Evolutionary conservation across 23 tunicate species (phyloP), one percentile per base, ranked within the genome.

Genomic region (Trididemnum miniatum): DNA sequence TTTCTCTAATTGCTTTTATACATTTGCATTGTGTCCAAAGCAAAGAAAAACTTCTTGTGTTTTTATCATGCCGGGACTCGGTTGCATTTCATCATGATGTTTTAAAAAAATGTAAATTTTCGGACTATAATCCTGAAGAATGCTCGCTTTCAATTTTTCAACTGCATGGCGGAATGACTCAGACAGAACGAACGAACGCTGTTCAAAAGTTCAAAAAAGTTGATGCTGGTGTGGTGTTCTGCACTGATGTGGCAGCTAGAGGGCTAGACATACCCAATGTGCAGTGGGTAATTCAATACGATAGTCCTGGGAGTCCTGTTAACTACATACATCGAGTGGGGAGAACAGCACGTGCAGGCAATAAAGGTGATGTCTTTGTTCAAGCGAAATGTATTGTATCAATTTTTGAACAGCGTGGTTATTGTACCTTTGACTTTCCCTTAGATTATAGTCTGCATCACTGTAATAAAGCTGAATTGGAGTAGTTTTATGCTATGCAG

Each of bases 191-290:
- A 26, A 86, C 80, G 9, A 34, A 30, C 35, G 51, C 84, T 0
- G 35, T 96, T 2, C 35, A 49, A 22, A 52, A 74, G 1, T 96
- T 90, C 65, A 65, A 51, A 24, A 52, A 78, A 22, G 40, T 80
- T n/a, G 44, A 79, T 25, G 59, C 73, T 0, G 89, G 90, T 35
- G 77, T 91, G 1, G 34, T 91, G 35, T 35, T 91, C 26, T 85
- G 93, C 34, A 96, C 99, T 27, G 99, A 96, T 94, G 99, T 96
- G 1, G 99, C 99, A 3, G 89, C 99, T 0, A 71, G 99, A 33
- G 99, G 99, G 38, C 59, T 96, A 51, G 99, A 96, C 59, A 69
- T 96, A 31, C 99, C 99, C 9, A 76, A 78, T 35, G 97, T 96
- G 5, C 83, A 91, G 33, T 87, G 89, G 93, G 96, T 96, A 4